Evolutionary conservation across 2,888 invertebrate genomes (phyloP).

Genomic region (Ophioninae sp.): DNA sequence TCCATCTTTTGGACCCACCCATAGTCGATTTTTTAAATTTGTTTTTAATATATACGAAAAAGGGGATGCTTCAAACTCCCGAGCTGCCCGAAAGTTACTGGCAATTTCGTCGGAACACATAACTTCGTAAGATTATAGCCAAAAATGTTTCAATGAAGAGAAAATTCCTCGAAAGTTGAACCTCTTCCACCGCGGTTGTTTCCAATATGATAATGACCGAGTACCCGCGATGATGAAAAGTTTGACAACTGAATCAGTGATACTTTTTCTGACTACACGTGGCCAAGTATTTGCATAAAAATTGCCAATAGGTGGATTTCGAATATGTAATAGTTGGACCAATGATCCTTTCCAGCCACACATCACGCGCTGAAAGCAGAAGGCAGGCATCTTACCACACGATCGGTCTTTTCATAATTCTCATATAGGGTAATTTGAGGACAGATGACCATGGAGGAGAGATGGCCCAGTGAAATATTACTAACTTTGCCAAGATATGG

Average conservation of each 20-base stretch:
- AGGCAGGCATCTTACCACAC: not conserved
- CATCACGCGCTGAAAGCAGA: not conserved
- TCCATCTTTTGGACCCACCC: not conserved
- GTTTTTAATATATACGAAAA: not conserved
- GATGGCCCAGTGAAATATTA: too few relatives aligned
- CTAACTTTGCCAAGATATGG: too few relatives aligned
- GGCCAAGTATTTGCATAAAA: not conserved
- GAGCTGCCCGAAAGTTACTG: not conserved
- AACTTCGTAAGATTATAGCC: constrained; percentile 5
- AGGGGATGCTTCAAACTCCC: not conserved
- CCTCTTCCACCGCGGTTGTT: not conserved
- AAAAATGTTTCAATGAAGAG: not conserved
- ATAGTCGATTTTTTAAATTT: not conserved
- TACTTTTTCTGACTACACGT: not conserved
- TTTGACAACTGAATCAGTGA: not conserved
- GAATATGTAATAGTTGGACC: not conserved
- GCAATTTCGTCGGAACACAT: not conserved
- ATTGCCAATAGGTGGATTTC: not conserved
- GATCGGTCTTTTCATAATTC: not conserved
- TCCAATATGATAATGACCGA: not conserved
- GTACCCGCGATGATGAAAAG: not conserved
- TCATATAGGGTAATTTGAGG: too few relatives aligned
- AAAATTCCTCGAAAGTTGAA: not conserved
- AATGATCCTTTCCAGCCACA: not conserved
- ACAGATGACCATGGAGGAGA: too few relatives aligned